Conservation (phyloP, 2,113 vertebrate genomes). For the Setophaga kirtlandii region DNA sequence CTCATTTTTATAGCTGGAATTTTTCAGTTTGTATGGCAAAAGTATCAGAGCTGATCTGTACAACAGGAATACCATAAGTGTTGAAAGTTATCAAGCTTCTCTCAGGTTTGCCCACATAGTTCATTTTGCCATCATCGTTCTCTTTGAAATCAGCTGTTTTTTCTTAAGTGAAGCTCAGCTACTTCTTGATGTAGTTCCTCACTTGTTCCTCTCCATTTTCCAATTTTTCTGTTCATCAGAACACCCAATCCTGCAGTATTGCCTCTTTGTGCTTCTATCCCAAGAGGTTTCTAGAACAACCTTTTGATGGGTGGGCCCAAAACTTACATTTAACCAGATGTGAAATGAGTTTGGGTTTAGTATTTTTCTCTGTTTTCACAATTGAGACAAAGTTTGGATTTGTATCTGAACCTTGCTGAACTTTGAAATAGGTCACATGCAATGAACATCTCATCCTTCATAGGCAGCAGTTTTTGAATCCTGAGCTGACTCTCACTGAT, state of each 20-base stretch:
- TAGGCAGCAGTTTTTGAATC: background rate
- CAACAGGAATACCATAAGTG: fast-evolving
- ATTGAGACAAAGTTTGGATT: background rate
- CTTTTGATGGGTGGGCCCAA: background rate
- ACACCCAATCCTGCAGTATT: background rate
- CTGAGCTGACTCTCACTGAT: background rate
- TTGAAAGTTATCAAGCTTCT: background rate
- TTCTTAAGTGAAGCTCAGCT: background rate
- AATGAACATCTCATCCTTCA: background rate
- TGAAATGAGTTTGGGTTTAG: background rate
- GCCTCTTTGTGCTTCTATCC: background rate
- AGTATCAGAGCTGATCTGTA: background rate
- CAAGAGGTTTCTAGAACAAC: background rate
- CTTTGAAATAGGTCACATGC: background rate
- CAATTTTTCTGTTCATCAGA: background rate
- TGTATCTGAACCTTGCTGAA: background rate
- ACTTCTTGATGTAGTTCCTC: background rate
- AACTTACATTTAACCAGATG: background rate
- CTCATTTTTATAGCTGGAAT: background rate
- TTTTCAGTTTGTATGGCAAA: background rate
- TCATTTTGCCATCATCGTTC: background rate
- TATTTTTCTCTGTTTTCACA: background rate
- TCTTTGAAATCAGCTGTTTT: background rate
- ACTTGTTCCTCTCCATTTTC: background rate
- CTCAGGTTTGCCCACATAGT: background rate